Conservation (phyloP, 2,113 vertebrate genomes). For the Corapipo altera region DNA sequence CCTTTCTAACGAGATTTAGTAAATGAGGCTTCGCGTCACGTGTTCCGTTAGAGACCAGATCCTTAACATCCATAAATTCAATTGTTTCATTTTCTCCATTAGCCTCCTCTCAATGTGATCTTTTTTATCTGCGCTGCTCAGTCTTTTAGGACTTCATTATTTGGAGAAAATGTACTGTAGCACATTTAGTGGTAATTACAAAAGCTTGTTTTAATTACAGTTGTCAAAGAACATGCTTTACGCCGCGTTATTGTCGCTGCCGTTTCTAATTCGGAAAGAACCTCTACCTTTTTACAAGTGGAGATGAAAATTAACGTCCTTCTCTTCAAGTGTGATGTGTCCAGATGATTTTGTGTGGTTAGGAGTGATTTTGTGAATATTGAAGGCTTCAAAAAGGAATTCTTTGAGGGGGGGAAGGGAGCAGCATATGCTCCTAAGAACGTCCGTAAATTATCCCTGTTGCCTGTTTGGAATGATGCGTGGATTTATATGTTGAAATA, state of each 20-base stretch:
- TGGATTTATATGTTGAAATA: not conserved
- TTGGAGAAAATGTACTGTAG: slow-evolving; percentile 26
- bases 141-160: slow-evolving; percentile 43
- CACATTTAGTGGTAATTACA: slow-evolving; percentile 41
- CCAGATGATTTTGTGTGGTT: not conserved
- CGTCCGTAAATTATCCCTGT: not conserved
- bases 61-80: not conserved
- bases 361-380: not conserved
- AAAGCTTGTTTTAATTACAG: slow-evolving; percentile 58
- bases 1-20: not conserved
- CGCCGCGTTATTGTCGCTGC: not conserved
- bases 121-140: not conserved
- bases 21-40: not conserved
- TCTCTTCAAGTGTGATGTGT: not conserved
- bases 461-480: not conserved
- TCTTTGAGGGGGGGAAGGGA: not conserved
- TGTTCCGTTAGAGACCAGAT: not conserved
- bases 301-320: not conserved
- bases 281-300: slow-evolving; percentile 2
- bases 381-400: not conserved
- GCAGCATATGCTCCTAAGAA: not conserved
- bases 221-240: slow-evolving; percentile 5
- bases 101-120: not conserved
- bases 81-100: not conserved
- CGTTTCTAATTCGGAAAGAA: not conserved